Evolutionary conservation across 2,113 vertebrate species (phyloP).

Genomic region (Oreochromis aureus): DNA sequence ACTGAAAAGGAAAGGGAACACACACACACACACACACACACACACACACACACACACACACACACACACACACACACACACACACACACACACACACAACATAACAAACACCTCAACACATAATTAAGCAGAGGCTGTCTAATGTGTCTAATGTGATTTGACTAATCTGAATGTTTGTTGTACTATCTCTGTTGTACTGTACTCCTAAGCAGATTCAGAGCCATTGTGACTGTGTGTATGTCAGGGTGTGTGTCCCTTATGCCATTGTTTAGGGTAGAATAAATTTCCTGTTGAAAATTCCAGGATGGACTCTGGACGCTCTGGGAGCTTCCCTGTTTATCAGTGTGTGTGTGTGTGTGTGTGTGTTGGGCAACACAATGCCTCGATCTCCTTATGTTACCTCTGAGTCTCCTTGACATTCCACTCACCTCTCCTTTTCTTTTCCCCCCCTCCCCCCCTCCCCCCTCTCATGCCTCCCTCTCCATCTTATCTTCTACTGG

Average conservation of each 20-base stretch:
- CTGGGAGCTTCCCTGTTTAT: conserved; percentile 60
- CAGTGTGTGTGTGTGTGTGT: neutral
- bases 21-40: neutral
- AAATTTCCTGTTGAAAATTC: conserved; percentile 65
- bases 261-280: conserved; percentile 57
- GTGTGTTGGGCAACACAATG: neutral
- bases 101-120: neutral
- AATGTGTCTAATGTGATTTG: neutral
- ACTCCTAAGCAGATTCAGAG: neutral
- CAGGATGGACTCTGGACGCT: conserved; percentile 54
- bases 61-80: neutral
- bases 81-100: neutral
- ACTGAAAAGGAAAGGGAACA: neutral
- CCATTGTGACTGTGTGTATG: neutral
- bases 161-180: neutral
- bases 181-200: neutral
- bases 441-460: neutral
- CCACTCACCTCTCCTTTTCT: conserved; percentile 24
- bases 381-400: conserved; percentile 16
- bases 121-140: neutral
- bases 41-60: no score
- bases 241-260: neutral
- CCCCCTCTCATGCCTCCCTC: neutral
- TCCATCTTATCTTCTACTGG: neutral
- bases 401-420: conserved; percentile 59